phyloP scores from a whole-genome alignment of 2,797 vertebrate species.

The Poeciliopsis paucimaculata region DNA sequence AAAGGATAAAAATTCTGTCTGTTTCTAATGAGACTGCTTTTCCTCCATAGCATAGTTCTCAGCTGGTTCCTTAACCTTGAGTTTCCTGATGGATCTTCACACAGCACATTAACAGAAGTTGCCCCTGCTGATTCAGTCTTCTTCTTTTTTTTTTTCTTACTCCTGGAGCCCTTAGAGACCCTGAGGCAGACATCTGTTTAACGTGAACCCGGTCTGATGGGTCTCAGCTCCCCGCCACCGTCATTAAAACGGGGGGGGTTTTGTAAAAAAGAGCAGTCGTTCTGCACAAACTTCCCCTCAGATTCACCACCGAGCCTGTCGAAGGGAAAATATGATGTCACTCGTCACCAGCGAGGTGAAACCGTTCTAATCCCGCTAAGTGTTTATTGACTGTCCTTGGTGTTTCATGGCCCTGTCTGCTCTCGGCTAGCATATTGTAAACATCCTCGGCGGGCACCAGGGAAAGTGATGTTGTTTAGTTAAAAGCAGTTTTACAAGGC shows the following conservation, averaged over 20 bases:
- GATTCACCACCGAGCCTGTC: background rate
- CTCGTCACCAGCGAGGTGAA: constrained; percentile 13
- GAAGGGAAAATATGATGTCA: constrained; percentile 9
- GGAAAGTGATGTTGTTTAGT: constrained; percentile 73
- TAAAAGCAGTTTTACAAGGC: constrained; percentile 71
- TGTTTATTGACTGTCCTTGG: constrained; percentile 52
- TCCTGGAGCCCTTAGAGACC: background rate
- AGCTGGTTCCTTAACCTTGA: background rate
- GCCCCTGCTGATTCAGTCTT: background rate
- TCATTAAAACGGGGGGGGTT: background rate
- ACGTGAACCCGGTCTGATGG: background rate
- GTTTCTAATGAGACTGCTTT: too few relatives aligned
- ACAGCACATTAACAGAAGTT: background rate
- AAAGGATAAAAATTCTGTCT: too few relatives aligned
- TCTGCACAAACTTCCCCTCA: background rate
- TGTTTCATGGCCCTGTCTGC: constrained; percentile 39
- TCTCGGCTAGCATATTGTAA: constrained; percentile 44
- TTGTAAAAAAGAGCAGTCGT: background rate
- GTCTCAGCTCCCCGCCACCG: background rate
- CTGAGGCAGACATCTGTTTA: background rate
- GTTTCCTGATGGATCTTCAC: background rate
- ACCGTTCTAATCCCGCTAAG: constrained; percentile 49
- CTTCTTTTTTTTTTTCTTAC: background rate
- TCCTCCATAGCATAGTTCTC: background rate
- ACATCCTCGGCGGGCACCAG: constrained; percentile 52